Percentiles rank a stretch among this genome's conserved stretches.
phyloP scores from a whole-genome alignment of 2,113 vertebrate genomes.

The Cathartes aura region DNA sequence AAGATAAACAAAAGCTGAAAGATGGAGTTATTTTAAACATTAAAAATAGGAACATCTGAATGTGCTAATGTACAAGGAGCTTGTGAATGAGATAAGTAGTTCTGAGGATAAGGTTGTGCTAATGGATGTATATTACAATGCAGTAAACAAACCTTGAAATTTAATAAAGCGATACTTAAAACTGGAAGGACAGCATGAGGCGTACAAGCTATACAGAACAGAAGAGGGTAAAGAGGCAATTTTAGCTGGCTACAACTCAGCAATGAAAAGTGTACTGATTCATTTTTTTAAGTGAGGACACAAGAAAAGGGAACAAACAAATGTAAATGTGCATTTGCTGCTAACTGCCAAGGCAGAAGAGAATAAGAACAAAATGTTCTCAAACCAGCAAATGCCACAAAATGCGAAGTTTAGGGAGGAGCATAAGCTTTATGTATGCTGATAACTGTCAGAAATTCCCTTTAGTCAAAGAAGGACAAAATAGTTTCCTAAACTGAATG shows the following conservation, averaged over 20 bases:
- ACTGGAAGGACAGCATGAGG: not conserved
- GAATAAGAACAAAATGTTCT: not conserved
- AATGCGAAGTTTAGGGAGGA: not conserved
- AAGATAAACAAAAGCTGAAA: not conserved
- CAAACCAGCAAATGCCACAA: not conserved
- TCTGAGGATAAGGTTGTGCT: not conserved
- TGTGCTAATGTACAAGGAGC: not conserved
- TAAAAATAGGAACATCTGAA: slow-evolving; percentile 28
- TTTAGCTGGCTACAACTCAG: not conserved
- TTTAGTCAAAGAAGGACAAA: not conserved
- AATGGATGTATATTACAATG: not conserved
- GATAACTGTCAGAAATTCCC: not conserved
- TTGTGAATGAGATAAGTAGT: not conserved
- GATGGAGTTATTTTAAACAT: not conserved
- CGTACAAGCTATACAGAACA: not conserved
- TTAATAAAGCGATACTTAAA: not conserved
- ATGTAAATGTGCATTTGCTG: not conserved
- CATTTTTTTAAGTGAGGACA: not conserved
- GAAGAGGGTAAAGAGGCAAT: not conserved
- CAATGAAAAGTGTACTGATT: not conserved
- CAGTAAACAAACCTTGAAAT: not conserved
- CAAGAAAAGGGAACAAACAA: not conserved
- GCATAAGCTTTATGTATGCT: not conserved
- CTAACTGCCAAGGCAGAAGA: not conserved
- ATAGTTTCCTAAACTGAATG: not conserved